These are phyloP conservation scores for Tamandua tetradactyla DNA, from an alignment of 2,797 vertebrate species.

Conservation along the genomic window DNA sequence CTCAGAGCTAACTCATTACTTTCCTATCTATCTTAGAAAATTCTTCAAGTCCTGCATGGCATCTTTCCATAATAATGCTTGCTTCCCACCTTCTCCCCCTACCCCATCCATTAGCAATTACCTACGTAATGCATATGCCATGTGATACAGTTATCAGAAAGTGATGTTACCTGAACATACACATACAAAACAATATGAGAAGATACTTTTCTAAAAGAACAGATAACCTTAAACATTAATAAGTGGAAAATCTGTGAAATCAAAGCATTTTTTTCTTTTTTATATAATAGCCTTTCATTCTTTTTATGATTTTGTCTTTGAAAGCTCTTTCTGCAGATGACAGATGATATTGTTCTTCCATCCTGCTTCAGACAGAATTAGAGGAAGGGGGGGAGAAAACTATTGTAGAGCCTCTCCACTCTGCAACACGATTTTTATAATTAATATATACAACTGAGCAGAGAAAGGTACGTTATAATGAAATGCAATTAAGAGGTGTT, in stretches of 20 bases:
- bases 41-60: slow-evolving; percentile 4
- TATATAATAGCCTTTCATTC: slow-evolving; percentile 90
- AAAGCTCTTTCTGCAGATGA: slow-evolving; percentile 88
- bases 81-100: slow-evolving; percentile 32
- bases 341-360: slow-evolving; percentile 90
- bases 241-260: slow-evolving; percentile 87
- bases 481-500: slow-evolving; percentile 92
- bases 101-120: slow-evolving; percentile 57
- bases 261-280: slow-evolving; percentile 85
- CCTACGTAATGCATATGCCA: slow-evolving; percentile 73
- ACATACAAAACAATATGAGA: slow-evolving; percentile 84
- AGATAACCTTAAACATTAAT: slow-evolving; percentile 89
- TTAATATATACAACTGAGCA: slow-evolving; percentile 91
- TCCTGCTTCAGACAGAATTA: slow-evolving; percentile 88
- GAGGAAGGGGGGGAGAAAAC: slow-evolving; percentile 80
- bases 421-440: slow-evolving; percentile 90
- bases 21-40: neutral
- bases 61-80: slow-evolving; percentile 49
- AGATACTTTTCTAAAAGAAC: slow-evolving; percentile 84
- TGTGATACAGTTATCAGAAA: slow-evolving; percentile 85
- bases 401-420: slow-evolving; percentile 87
- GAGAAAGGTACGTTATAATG: slow-evolving; percentile 91
- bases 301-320: slow-evolving; percentile 91
- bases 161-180: slow-evolving; percentile 79
- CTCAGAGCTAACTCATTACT: neutral